Percentiles rank a stretch among this genome's conserved stretches.
Evolutionary conservation across 1,140 invertebrate species (phyloP).

Genomic region (Sycophila sp.): DNA sequence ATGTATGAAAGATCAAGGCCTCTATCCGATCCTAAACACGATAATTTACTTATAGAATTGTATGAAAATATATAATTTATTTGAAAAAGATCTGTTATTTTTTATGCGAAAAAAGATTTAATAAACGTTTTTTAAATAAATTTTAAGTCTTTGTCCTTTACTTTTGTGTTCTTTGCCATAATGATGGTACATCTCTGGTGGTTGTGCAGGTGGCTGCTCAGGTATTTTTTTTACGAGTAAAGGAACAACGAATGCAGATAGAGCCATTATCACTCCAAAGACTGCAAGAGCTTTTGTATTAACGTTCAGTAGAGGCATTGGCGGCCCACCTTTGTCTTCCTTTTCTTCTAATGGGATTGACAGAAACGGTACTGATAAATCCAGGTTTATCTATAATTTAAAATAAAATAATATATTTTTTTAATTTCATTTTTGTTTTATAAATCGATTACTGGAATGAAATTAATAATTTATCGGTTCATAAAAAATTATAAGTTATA

Average conservation of each 20-base stretch:
- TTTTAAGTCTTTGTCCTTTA: too few species aligned
- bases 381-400: constrained; percentile 54
- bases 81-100: not conserved
- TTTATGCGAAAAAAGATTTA: not conserved
- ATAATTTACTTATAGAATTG: not conserved
- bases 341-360: constrained; percentile 51
- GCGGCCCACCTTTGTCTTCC: constrained; percentile 23
- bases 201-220: not conserved
- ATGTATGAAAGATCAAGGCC: constrained; percentile 38
- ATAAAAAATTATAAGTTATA: too few species aligned
- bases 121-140: too few species aligned
- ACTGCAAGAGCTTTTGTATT: constrained; percentile 51
- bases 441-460: too few species aligned
- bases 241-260: constrained; percentile 47
- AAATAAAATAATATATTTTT: not conserved
- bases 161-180: constrained; percentile 45
- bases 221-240: constrained; percentile 45
- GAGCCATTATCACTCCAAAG: constrained; percentile 47
- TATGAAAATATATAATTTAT: not conserved
- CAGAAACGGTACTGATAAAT: constrained; percentile 56
- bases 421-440: not conserved
- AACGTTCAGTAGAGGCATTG: constrained; percentile 46
- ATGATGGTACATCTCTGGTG: not conserved
- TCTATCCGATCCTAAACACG: constrained; percentile 19
- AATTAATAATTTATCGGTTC: too few species aligned